Percentiles rank a stretch among this genome's conserved stretches.
Conservation (phyloP, 2,888 invertebrate species). For the Nebria brevicollis region DNA sequence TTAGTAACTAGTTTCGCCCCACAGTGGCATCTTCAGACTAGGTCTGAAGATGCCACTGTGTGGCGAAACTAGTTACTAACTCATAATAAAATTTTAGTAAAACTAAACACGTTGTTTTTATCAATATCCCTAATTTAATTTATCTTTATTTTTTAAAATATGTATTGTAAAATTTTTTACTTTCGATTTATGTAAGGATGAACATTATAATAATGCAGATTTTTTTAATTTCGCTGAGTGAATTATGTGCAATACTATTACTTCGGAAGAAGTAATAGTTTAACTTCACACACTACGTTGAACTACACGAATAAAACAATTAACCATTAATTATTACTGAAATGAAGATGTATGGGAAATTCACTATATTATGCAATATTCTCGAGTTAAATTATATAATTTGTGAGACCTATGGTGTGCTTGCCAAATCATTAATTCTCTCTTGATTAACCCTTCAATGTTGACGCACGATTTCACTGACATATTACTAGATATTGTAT, state of each 20-base stretch:
- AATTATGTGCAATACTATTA: not conserved
- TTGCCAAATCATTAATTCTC: not conserved
- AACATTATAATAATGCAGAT: not conserved
- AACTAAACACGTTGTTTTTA: no score
- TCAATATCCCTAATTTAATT: no score
- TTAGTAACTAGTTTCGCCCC: no score
- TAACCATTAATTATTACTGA: not conserved
- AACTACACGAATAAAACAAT: not conserved
- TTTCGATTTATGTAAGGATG: not conserved
- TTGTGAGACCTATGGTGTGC: not conserved
- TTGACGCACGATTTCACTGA: not conserved
- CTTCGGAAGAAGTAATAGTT: not conserved
- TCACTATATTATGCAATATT: not conserved
- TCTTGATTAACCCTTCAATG: not conserved
- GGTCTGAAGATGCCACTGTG: no score
- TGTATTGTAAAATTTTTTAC: no score
- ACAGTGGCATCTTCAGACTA: no score
- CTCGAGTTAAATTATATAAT: not conserved
- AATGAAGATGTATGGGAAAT: not conserved
- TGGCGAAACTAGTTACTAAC: no score
- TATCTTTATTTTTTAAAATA: no score
- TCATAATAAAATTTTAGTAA: no score
- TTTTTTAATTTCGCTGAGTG: not conserved
- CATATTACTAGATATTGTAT: not conserved
- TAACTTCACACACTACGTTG: not conserved